These are phyloP conservation scores for Pyrrhia umbra DNA, from an alignment of 2,888 invertebrate species.

Conservation along the genomic window DNA sequence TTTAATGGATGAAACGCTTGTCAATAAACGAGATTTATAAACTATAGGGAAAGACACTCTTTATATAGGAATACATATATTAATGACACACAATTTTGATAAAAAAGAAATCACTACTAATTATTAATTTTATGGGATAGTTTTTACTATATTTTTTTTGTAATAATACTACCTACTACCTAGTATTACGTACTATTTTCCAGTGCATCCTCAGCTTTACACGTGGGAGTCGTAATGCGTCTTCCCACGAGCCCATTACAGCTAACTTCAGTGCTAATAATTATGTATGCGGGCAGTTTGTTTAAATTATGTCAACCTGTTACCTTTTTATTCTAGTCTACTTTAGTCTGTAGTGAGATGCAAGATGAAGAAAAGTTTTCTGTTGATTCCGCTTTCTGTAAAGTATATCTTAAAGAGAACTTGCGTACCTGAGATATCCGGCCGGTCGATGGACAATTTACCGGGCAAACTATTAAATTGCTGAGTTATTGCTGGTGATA, in stretches of 20 bases:
- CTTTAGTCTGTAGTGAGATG: not conserved
- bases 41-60: not conserved
- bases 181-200: not conserved
- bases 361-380: not conserved
- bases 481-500: not conserved
- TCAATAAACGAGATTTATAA: not conserved
- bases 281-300: slow-evolving; percentile 1
- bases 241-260: not conserved
- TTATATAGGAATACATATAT: too few relatives aligned
- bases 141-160: too few relatives aligned
- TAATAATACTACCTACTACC: too few relatives aligned
- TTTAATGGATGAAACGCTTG: not conserved
- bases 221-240: not conserved
- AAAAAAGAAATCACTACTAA: too few relatives aligned
- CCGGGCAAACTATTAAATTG: not conserved
- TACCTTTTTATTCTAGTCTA: not conserved
- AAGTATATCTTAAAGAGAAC: too few relatives aligned
- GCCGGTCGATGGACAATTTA: not conserved
- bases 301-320: not conserved
- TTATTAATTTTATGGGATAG: too few relatives aligned
- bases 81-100: too few relatives aligned
- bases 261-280: not conserved
- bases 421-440: not conserved
- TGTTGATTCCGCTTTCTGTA: too few relatives aligned
- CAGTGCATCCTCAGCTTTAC: not conserved